These are phyloP conservation scores for Apostichopus californicus DNA, from an alignment of 35 echinoderm and acorn worm species.

Conservation along the genomic window DNA sequence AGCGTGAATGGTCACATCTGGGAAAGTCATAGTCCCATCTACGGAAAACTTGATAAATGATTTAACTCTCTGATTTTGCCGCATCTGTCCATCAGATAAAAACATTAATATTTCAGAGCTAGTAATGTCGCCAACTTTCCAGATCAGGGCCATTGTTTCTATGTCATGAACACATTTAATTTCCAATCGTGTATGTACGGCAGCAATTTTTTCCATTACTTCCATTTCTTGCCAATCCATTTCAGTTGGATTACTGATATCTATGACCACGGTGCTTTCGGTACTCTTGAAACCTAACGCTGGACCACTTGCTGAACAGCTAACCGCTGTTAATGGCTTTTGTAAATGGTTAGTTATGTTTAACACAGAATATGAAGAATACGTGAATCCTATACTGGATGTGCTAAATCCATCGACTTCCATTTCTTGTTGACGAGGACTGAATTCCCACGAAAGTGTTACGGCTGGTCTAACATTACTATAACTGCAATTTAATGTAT, in stretches of 20 bases:
- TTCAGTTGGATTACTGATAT: background rate
- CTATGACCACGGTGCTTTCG: background rate
- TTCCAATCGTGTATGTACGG: background rate
- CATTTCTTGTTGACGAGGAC: background rate
- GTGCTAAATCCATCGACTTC: background rate
- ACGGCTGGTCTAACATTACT: background rate
- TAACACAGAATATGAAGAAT: background rate
- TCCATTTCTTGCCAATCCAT: background rate
- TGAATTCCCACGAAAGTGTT: background rate
- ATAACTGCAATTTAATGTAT: background rate
- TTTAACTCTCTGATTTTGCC: background rate
- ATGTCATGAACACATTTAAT: background rate
- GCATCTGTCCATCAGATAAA: background rate
- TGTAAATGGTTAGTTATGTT: background rate
- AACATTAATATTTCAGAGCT: conserved; percentile 1
- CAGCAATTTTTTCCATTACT: background rate
- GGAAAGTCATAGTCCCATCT: background rate
- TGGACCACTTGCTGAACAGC: background rate
- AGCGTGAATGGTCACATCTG: background rate
- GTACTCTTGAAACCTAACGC: background rate
- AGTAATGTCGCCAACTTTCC: background rate
- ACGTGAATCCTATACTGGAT: background rate
- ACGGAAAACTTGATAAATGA: background rate
- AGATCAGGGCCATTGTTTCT: background rate
- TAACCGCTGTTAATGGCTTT: background rate